Base-by-base conservation (phyloP, 2,797 vertebrate species). In the Saxicola maurus region DNA sequence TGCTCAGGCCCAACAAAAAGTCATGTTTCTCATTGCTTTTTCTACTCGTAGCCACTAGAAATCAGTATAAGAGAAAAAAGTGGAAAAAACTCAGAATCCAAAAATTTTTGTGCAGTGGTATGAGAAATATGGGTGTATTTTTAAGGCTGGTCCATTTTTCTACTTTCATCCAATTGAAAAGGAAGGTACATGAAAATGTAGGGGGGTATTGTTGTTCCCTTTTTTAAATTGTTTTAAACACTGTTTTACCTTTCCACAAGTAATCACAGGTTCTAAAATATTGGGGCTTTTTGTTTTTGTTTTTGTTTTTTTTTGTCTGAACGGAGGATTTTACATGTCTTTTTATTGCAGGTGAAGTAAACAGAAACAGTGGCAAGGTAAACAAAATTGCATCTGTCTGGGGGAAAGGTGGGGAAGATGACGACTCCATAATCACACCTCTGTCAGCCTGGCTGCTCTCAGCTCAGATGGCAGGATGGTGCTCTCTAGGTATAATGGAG, bases 401-500 rank as follows among this genome's bases (percentile, higher is more conserved):
- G 65, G 68, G 82, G 49, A 69, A 87, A 90, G 75, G 71, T 46
- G 25, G 38, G 66, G 72, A 88, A 79, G 55, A 80, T 74, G 89
- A 25, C 1, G 17, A 94, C 94, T 96, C 92, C 74, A 79, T 94
- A 94, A 96, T 95, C 92, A 86, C 87, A 82, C 92, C 92, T 94
- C 95, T 94, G 76, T 82, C 95, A 97, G 95, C 76, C 80, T 77
- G 90, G 88, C 93, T 91, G 92, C 95, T 97, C 95, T 79, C 95
- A 94, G 96, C 96, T 96, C 60, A 57, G 90, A 92, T 87, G 91
- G 92, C 92, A 91, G 92, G 93, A 92, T 33, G 31, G 60, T 92
- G 87, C 95, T 97, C 96, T 96, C 96, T 95, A 97, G 96, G 96
- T 97, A 95, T 94, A 96, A 97, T 94, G 90, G 96, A 64, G 73